phyloP scores from a whole-genome alignment of 2,113 vertebrate species.

The Furnarius figulus region DNA sequence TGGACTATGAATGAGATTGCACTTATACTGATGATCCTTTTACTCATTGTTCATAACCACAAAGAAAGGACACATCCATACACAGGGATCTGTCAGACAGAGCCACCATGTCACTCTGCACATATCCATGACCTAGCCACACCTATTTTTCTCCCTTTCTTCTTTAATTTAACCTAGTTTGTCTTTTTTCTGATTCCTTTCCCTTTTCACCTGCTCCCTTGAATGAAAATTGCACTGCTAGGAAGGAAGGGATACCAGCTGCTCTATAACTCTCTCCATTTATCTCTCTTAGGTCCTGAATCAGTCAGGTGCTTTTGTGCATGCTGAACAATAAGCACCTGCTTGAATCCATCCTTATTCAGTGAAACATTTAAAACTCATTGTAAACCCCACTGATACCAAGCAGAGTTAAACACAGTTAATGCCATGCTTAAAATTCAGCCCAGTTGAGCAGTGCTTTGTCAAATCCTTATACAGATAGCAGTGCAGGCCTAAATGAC shows the following conservation, averaged over 20 bases:
- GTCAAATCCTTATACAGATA: not conserved
- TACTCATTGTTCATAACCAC: not conserved
- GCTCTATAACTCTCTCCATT: conserved; percentile 5
- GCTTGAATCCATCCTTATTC: conserved; percentile 17
- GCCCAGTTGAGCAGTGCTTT: not conserved
- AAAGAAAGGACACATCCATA: not conserved
- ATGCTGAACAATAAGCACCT: not conserved
- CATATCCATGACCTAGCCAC: not conserved
- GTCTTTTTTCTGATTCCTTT: not conserved
- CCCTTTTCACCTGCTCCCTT: not conserved
- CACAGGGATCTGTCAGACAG: not conserved
- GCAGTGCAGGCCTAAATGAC: not conserved
- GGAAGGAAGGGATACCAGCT: conserved; percentile 13
- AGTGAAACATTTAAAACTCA: conserved; percentile 14
- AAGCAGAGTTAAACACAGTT: not conserved
- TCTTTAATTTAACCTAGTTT: not conserved
- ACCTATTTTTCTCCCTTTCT: not conserved
- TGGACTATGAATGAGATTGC: not conserved
- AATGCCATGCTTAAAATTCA: conserved; percentile 19
- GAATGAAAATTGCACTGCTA: not conserved
- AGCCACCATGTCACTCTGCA: not conserved
- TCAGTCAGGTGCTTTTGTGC: not conserved
- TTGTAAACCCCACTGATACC: not conserved
- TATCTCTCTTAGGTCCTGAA: not conserved
- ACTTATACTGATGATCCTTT: not conserved